phyloP scores from a whole-genome alignment of 1,140 invertebrate genomes.

The Acromyrmex charruanus region DNA sequence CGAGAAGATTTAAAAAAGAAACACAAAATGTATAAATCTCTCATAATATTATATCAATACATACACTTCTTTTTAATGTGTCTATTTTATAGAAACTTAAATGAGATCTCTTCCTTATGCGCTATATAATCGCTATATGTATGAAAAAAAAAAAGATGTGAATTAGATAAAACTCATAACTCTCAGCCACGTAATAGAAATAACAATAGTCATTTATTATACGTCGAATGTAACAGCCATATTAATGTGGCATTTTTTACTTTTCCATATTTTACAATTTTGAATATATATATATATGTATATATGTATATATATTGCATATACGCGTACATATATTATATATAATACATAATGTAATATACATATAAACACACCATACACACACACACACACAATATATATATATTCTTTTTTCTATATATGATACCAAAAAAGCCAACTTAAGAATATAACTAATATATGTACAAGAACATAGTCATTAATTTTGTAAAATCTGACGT shows the following conservation, averaged over 20 bases:
- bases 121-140: background rate
- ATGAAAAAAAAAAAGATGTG: constrained; percentile 21
- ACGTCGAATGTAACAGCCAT: constrained; percentile 34
- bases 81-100: constrained; percentile 27
- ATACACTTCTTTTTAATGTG: background rate
- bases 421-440: constrained; percentile 28
- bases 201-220: constrained; percentile 62
- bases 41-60: background rate
- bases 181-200: constrained; percentile 36
- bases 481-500: constrained; percentile 40
- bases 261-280: constrained; percentile 37
- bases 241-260: constrained; percentile 41
- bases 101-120: background rate
- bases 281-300: constrained; percentile 16
- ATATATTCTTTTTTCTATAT: constrained; percentile 14
- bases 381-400: background rate
- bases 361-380: background rate
- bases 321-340: background rate
- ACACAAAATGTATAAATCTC: background rate
- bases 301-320: background rate
- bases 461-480: constrained; percentile 31
- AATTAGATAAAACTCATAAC: constrained; percentile 6
- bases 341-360: background rate
- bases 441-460: constrained; percentile 49
- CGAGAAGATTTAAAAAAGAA: background rate